Base-by-base conservation (phyloP, 2,113 vertebrate species). In the Cinclus mexicanus region DNA sequence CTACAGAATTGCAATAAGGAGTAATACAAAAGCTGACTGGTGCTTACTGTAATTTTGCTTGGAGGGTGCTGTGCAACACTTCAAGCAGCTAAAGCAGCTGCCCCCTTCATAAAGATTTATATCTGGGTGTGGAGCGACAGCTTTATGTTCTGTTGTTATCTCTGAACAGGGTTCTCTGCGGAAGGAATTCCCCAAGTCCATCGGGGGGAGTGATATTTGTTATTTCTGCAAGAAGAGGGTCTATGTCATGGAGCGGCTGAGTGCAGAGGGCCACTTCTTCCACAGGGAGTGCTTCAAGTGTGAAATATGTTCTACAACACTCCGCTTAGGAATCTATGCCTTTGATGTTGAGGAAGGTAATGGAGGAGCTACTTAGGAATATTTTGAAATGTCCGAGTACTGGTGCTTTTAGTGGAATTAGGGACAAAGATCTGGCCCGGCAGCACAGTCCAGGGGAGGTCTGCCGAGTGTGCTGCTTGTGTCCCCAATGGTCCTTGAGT, bases 281-380 rank as follows among this genome's bases (percentile, higher is more conserved):
- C 99, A 99, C 90, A 98, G 99, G 23, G 99, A 99, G 89, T 99
- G 99, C 87, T 99, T 99, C 95, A 98, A 98, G 97, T 99, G 99
- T 89, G 98, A 98, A 11, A 86, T 98, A 89, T 99, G 99, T 37
- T 97, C 97, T 56, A 98, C 98, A 31, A 97, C 98, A 9, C 97
- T 99, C 91, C 98, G 98, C 31, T 97, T 99, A 94, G 98, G 99
- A 33, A 98, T 98, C 35, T 99, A 99, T 3, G 98, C 98, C 78
- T 99, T 99, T 55, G 98, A 99, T 97, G 97, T 98, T 18, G 98
- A 99, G 13, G 98, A 99, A 96, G 99, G 99, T 99, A 97, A 84
- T 31, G 46, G 29, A 46, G 56, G 65, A 93, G 18, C 60, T 86
- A 5, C 33, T 80, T 23, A 60, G 76, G 64, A 57, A 28, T 57